Conservation (phyloP, 2,113 vertebrate genomes). For the Willisornis vidua region DNA sequence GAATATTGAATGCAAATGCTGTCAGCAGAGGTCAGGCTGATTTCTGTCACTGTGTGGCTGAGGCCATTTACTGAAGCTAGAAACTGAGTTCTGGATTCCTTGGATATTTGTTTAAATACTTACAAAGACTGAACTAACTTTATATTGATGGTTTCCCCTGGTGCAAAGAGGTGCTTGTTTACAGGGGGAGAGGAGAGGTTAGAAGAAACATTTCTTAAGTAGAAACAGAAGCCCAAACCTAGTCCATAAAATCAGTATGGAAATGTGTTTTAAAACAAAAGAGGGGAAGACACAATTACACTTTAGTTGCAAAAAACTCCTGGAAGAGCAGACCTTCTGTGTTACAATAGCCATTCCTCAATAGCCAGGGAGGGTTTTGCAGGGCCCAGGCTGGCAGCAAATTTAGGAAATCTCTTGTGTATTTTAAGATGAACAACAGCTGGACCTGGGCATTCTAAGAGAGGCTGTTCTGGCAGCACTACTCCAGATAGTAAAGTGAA, state of each 20-base stretch:
- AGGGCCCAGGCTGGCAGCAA: background rate
- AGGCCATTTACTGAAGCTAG: background rate
- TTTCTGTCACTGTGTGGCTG: background rate
- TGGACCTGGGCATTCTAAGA: background rate
- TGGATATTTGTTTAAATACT: background rate
- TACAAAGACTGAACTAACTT: background rate
- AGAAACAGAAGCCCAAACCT: background rate
- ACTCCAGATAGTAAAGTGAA: background rate
- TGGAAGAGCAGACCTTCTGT: background rate
- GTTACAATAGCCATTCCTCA: no score
- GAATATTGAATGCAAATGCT: background rate
- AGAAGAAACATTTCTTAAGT: background rate
- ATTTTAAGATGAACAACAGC: background rate
- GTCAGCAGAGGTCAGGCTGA: background rate
- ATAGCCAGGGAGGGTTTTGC: background rate
- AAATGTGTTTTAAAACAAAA: background rate
- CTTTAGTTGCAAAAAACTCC: background rate
- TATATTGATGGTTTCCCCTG: background rate
- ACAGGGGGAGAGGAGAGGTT: background rate
- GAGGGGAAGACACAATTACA: background rate
- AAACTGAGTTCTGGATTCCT: background rate
- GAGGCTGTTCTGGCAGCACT: background rate
- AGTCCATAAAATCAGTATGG: background rate
- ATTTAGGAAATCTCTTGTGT: background rate
- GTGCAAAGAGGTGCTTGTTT: background rate